Percentiles rank a stretch among this genome's conserved stretches.
Conservation (phyloP, 2,888 invertebrate genomes). For the Mallateleia sp. region DNA sequence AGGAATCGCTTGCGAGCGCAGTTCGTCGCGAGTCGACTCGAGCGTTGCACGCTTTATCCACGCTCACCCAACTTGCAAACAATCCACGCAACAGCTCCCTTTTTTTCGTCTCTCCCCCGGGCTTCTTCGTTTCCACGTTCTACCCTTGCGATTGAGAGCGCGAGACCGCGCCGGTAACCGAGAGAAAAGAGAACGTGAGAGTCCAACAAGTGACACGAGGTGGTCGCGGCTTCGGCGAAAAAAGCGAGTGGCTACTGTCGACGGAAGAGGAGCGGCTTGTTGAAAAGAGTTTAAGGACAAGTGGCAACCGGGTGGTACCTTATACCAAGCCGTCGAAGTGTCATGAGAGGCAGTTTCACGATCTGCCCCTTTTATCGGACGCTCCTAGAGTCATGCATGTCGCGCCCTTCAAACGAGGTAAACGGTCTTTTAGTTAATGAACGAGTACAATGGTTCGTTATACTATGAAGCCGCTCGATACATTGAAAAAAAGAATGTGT, state of each 20-base stretch:
- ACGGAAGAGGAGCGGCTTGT: not conserved
- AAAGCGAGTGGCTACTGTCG: not conserved
- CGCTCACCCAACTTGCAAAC: not conserved
- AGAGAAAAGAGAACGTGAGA: conserved; percentile 2
- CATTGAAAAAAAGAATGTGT: too few relatives aligned
- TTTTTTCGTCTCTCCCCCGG: not conserved
- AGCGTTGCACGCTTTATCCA: not conserved
- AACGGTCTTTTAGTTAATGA: conserved; percentile 68
- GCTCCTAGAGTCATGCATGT: conserved; percentile 89
- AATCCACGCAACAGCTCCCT: not conserved
- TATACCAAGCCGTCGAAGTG: conserved; percentile 88
- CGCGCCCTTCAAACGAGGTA: conserved; percentile 89
- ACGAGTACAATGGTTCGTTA: not conserved
- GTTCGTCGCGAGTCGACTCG: conserved; percentile 68
- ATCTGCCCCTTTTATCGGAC: conserved; percentile 89
- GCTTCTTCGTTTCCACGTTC: too few relatives aligned
- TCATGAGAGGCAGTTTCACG: conserved; percentile 90
- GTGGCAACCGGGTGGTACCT: conserved; percentile 84
- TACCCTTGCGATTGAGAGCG: too few relatives aligned
- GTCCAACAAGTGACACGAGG: conserved; percentile 30
- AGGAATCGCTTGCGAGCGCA: conserved; percentile 25
- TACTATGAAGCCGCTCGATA: not conserved
- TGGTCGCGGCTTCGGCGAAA: conserved; percentile 1
- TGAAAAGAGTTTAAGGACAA: conserved; percentile 42
- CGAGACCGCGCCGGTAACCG: not conserved